These are phyloP conservation scores for Semotilus atromaculatus DNA, from an alignment of 2,797 vertebrate genomes.

Conservation along the genomic window DNA sequence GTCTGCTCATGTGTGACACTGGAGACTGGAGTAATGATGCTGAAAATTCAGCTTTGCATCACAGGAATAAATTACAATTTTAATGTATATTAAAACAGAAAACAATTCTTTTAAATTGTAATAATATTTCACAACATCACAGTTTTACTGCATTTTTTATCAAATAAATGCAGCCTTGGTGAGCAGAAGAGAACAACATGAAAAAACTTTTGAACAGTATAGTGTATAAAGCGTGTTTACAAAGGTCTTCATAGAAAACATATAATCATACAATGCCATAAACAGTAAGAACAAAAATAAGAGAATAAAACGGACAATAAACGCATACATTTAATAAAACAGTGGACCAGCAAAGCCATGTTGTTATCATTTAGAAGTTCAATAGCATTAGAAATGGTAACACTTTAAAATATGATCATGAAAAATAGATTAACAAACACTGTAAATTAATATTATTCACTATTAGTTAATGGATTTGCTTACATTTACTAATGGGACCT, in stretches of 20 bases:
- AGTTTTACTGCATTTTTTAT: neutral
- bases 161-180: neutral
- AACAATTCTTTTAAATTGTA: neutral
- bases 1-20: neutral
- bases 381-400: neutral
- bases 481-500: neutral
- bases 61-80: neutral
- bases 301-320: no score
- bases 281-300: no score
- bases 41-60: neutral
- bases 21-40: neutral
- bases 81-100: neutral
- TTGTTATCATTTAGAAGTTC: no score
- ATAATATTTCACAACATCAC: neutral
- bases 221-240: neutral
- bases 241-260: neutral
- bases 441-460: neutral
- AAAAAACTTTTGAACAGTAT: neutral
- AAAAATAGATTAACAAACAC: neutral
- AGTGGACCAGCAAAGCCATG: no score
- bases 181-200: neutral
- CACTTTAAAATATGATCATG: neutral
- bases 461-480: neutral
- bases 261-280: no score
- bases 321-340: no score